Evolutionary conservation across 2,888 invertebrate genomes (phyloP).

Genomic region (Calliopum simillimum): DNA sequence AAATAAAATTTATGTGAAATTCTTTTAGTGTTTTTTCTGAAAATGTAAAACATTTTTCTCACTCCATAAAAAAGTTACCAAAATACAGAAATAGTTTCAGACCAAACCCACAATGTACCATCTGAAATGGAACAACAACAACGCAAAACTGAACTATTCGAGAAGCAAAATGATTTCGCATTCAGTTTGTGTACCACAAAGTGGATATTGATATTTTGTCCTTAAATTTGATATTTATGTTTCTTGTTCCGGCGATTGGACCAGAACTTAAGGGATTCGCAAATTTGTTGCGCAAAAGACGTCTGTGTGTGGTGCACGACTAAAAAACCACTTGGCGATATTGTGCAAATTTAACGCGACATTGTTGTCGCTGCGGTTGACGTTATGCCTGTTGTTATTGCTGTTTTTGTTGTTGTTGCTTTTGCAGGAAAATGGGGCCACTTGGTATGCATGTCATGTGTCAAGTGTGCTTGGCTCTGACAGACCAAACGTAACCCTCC

Average conservation of each 20-base stretch:
- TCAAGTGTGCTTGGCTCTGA: slow-evolving; percentile 60
- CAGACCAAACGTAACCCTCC: slow-evolving; percentile 49
- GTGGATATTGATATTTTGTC: slow-evolving; percentile 69
- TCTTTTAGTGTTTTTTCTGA: background rate
- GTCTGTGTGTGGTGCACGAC: slow-evolving; percentile 24
- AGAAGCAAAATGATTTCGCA: slow-evolving; percentile 52
- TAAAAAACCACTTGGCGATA: slow-evolving; percentile 46
- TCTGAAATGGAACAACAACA: background rate
- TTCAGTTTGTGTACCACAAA: slow-evolving; percentile 65
- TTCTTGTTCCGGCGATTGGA: slow-evolving; percentile 43
- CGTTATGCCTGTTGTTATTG: slow-evolving; percentile 26
- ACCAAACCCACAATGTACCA: slow-evolving; percentile 16
- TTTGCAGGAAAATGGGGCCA: slow-evolving; percentile 24
- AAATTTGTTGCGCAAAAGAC: slow-evolving; percentile 35
- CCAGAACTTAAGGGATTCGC: slow-evolving; percentile 23
- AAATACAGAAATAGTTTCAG: slow-evolving; percentile 46
- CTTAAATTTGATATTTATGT: slow-evolving; percentile 68
- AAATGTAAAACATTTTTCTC: background rate
- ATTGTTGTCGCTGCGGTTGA: slow-evolving; percentile 49
- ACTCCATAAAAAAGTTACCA: slow-evolving; percentile 39
- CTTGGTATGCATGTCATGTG: slow-evolving; percentile 60
- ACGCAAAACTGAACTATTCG: background rate
- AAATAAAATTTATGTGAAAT: slow-evolving; percentile 34
- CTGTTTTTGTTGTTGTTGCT: slow-evolving; percentile 20
- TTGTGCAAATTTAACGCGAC: slow-evolving; percentile 62